Evolutionary conservation across 2,797 vertebrate genomes (phyloP), one percentile per base, ranked within the genome.

Genomic region (Hafferia zeledoni): DNA sequence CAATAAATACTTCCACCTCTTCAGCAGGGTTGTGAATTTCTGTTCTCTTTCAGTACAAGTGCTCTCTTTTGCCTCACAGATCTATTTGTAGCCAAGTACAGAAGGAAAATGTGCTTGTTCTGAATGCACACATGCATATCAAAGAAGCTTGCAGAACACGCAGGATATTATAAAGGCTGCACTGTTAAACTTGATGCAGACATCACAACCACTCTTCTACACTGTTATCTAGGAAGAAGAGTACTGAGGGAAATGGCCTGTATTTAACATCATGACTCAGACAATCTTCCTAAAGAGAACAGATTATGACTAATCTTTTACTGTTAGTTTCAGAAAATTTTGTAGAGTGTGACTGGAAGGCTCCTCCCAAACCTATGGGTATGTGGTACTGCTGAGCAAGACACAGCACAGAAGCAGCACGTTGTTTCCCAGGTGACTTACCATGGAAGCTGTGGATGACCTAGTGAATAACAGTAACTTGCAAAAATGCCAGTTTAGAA

Each of bases 221-320:
- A 13, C n/a, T 79, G 49, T 37, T 78, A 60, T 65, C 70, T 33
- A 68, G 59, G 65, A 85, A 72, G 50, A 70, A 39, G 27, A 67
- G 4, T 28, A 12, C 50, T 69, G 49, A 74, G 52, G 23, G 47
- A 74, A 49, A 37, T 28, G 44, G 28, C 23, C 35, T 83, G 5
- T 55, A 76, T 89, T 93, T 85, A 87, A 85, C 61, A 83, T 9
- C 33, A 55, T 92, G 78, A 87, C 57, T 92, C 63, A 89, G 70
- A 14, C 31, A 53, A 0, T 55, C 59, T 79, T 72, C 67, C 52
- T 79, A 57, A 60, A 37, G 65, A 30, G 76, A 87, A 46, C 39
- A 71, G 43, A 33, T 33, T 90, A 39, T 52, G 53, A 37, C 77
- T 87, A 72, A 65, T 56, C 10, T n/a, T 80, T 83, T 75, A 31